These are phyloP conservation scores for Copidosoma floridanum DNA, from an alignment of 1,140 invertebrate species.

Conservation along the genomic window DNA sequence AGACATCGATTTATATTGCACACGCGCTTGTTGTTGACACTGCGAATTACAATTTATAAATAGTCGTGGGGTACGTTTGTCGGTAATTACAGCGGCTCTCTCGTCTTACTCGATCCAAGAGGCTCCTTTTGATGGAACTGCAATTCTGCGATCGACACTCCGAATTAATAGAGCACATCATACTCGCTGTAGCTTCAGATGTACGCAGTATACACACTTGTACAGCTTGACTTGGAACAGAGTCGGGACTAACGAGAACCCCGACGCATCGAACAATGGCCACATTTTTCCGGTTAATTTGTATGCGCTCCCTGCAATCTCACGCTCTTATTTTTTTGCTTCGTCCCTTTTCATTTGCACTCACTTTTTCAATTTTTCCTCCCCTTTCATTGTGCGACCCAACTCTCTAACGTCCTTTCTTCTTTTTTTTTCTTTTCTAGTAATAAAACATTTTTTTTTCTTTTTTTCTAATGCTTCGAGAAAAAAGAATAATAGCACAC, in stretches of 20 bases:
- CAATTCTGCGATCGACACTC: background rate
- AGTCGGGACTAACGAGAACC: slow-evolving; percentile 23
- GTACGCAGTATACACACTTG: background rate
- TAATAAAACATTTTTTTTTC: too few species aligned
- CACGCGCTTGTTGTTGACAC: too few species aligned
- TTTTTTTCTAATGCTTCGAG: too few species aligned
- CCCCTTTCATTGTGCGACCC: too few species aligned
- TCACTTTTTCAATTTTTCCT: background rate
- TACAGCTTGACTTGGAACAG: background rate
- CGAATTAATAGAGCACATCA: background rate
- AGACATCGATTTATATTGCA: too few species aligned
- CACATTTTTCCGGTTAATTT: slow-evolving; percentile 30
- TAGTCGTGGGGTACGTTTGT: too few species aligned
- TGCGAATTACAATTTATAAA: too few species aligned
- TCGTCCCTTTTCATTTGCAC: background rate
- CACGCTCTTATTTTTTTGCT: background rate
- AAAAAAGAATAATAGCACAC: too few species aligned
- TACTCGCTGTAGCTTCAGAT: background rate
- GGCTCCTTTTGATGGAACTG: background rate
- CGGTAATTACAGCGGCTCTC: too few species aligned
- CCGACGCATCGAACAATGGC: slow-evolving; percentile 28
- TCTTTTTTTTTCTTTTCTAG: too few species aligned
- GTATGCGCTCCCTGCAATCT: slow-evolving; percentile 11
- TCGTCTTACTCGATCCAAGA: too few species aligned
- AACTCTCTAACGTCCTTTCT: too few species aligned